Percentiles rank a stretch among this genome's conserved stretches.
Conservation (phyloP, 2,797 vertebrate genomes). For the Crenichthys baileyi region DNA sequence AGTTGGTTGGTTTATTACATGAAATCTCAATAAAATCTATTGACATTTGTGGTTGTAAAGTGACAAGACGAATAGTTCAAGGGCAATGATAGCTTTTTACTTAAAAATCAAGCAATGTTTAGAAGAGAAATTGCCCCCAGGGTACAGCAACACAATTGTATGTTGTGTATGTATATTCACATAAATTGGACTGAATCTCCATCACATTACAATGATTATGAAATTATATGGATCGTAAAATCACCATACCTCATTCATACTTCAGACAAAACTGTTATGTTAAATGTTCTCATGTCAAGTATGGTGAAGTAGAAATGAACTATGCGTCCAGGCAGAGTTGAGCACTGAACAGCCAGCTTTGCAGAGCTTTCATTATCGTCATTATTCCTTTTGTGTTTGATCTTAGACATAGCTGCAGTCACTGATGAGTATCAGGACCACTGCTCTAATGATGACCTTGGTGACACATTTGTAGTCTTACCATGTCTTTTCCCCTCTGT, state of each 20-base stretch:
- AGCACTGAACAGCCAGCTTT: neutral
- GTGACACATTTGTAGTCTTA: conserved; percentile 15
- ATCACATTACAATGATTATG: neutral
- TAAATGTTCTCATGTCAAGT: neutral
- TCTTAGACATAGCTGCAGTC: neutral
- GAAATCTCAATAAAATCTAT: neutral
- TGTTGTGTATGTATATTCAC: neutral
- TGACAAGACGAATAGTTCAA: neutral
- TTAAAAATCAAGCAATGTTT: neutral
- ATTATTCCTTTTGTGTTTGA: neutral
- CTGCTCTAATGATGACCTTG: conserved; percentile 12
- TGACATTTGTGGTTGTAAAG: too few species aligned
- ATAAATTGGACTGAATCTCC: neutral
- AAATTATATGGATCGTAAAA: neutral
- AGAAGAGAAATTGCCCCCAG: neutral
- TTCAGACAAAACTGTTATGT: neutral
- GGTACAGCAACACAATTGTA: too few species aligned
- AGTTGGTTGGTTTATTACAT: neutral
- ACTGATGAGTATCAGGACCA: conserved; percentile 1
- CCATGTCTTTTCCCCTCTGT: neutral
- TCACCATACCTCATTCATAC: neutral
- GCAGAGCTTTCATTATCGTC: neutral
- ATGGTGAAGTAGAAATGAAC: conserved; percentile 1
- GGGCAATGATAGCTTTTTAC: neutral
- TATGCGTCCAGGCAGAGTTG: neutral